phyloP scores from a whole-genome alignment of 2,888 invertebrate species.

The Oegoconia quadripuncta region DNA sequence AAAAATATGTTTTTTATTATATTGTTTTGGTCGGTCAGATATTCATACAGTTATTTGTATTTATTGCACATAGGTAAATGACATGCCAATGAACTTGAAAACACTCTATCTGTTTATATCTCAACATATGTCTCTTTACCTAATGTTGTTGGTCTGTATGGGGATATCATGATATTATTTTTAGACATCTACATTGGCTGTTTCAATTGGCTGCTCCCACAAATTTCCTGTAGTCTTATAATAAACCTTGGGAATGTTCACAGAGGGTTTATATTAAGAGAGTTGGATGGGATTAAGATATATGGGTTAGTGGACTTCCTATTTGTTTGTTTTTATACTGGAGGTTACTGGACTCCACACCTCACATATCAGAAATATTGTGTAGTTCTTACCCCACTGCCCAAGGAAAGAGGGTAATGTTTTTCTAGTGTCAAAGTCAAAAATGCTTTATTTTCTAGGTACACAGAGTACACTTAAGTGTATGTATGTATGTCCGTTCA shows the following conservation, averaged over 20 bases:
- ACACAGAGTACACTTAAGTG: no score
- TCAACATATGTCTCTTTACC: background rate
- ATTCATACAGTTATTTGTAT: background rate
- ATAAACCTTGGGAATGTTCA: background rate
- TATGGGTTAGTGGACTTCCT: background rate
- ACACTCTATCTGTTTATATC: slow-evolving; percentile 7
- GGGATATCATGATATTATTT: background rate
- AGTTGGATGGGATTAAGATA: background rate
- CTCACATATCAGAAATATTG: no score
- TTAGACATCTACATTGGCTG: background rate
- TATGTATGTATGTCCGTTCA: no score
- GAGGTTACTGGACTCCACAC: no score
- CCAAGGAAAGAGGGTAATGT: no score
- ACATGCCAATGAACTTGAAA: slow-evolving; percentile 42
- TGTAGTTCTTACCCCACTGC: no score
- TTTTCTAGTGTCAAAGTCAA: no score
- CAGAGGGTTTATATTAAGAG: background rate
- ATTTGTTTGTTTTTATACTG: background rate
- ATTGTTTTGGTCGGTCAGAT: no score
- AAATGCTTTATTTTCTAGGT: no score
- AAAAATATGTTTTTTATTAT: no score
- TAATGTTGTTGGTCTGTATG: background rate
- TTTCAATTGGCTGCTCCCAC: background rate
- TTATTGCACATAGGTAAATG: slow-evolving; percentile 32
- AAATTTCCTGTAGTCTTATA: background rate